These are phyloP conservation scores for Sebastes umbrosus DNA, from an alignment of 2,797 vertebrate genomes.

Conservation along the genomic window DNA sequence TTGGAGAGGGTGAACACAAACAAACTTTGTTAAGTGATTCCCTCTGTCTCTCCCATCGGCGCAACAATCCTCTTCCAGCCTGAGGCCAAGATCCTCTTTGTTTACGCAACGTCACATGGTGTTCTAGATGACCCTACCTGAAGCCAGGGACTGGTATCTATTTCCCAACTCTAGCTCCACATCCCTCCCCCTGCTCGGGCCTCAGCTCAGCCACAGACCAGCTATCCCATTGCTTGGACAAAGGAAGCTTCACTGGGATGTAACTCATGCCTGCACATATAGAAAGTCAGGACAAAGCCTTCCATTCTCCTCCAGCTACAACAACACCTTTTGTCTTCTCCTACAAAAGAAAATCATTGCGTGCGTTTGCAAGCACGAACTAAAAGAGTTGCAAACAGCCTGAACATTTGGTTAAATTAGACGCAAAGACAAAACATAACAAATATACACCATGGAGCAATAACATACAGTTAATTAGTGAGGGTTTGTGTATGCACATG, in stretches of 20 bases:
- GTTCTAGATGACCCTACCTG: slow-evolving; percentile 62
- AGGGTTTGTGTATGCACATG: background rate
- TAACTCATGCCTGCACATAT: slow-evolving; percentile 69
- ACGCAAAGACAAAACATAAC: background rate
- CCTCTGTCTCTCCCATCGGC: slow-evolving; percentile 26
- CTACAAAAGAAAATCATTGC: slow-evolving; percentile 58
- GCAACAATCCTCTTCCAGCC: slow-evolving; percentile 52
- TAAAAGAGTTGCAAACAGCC: slow-evolving; percentile 2
- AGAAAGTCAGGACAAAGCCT: slow-evolving; percentile 65
- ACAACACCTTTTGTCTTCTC: slow-evolving; percentile 66
- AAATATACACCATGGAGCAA: background rate
- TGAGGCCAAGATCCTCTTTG: slow-evolving; percentile 56
- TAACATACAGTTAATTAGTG: background rate
- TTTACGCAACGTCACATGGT: slow-evolving; percentile 52
- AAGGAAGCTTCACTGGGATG: slow-evolving; percentile 64
- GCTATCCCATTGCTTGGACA: slow-evolving; percentile 63
- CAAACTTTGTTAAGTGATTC: slow-evolving; percentile 58
- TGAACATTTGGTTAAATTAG: background rate
- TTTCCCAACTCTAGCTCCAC: slow-evolving; percentile 35
- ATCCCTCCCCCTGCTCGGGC: slow-evolving; percentile 13
- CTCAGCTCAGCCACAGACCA: slow-evolving; percentile 47
- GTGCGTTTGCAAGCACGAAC: slow-evolving; percentile 20
- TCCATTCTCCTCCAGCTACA: slow-evolving; percentile 63
- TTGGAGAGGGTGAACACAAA: slow-evolving; percentile 57
- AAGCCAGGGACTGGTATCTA: slow-evolving; percentile 52